Percentiles rank a stretch among this genome's conserved stretches.
These are phyloP conservation scores for Mesoclemmys tuberculata DNA, from an alignment of 2,113 vertebrate genomes.

Conservation along the genomic window DNA sequence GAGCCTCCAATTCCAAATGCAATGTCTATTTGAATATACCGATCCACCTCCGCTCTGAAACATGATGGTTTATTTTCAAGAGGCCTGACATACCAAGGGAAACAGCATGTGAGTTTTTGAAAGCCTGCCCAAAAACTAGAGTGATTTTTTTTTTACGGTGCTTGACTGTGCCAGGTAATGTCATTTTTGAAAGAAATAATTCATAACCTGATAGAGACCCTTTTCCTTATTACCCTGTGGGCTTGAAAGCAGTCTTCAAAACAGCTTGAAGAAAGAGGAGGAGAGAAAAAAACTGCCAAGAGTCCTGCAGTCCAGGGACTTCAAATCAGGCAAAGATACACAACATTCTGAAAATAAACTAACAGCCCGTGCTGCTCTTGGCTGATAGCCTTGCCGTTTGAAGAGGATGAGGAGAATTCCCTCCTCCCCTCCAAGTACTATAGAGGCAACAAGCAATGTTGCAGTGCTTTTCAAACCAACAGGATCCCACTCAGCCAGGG, in stretches of 20 bases:
- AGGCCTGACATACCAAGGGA: not conserved
- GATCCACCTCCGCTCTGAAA: constrained; percentile 14
- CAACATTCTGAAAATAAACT: not conserved
- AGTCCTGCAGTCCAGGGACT: not conserved
- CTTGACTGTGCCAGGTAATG: constrained; percentile 33
- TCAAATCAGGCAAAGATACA: not conserved
- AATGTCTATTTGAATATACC: constrained; percentile 35
- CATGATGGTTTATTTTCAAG: constrained; percentile 49
- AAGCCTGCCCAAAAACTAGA: constrained; percentile 5
- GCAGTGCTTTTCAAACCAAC: accelerated
- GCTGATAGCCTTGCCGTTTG: not conserved
- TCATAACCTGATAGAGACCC: constrained; percentile 26
- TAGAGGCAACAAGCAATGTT: not conserved
- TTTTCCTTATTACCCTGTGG: constrained; percentile 2
- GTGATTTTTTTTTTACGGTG: not conserved
- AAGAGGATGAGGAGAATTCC: not conserved
- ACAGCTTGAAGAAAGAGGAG: not conserved
- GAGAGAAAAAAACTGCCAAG: not conserved
- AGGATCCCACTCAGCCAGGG: not conserved
- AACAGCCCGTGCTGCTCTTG: not conserved
- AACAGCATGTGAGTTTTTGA: not conserved
- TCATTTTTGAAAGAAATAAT: constrained; percentile 43
- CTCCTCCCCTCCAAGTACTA: not conserved
- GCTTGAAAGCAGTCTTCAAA: constrained; percentile 9
- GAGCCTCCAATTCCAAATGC: constrained; percentile 48